These are phyloP conservation scores for Polydrusus cervinus DNA, from an alignment of 2,888 invertebrate genomes.

Conservation along the genomic window DNA sequence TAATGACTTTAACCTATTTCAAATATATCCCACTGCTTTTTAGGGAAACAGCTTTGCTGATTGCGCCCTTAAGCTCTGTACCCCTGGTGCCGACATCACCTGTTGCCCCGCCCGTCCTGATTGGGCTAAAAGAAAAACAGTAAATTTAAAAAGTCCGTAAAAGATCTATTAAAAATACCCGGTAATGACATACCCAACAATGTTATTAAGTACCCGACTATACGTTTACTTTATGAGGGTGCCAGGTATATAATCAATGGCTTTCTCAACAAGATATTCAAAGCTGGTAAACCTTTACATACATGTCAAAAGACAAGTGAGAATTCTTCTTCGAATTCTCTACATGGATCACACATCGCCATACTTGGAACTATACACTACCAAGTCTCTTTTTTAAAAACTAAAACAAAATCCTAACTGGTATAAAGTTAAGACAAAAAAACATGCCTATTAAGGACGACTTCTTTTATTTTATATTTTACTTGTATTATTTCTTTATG, in stretches of 20 bases:
- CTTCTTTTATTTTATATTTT: neutral
- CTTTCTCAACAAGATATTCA: neutral
- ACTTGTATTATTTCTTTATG: neutral
- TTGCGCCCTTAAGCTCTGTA: too few relatives aligned
- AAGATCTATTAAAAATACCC: too few relatives aligned
- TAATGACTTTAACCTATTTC: too few relatives aligned
- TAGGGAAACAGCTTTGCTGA: too few relatives aligned
- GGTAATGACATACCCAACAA: too few relatives aligned
- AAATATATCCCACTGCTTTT: too few relatives aligned
- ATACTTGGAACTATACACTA: conserved; percentile 57
- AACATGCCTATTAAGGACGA: neutral
- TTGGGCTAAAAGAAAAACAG: too few relatives aligned
- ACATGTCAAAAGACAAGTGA: conserved; percentile 45
- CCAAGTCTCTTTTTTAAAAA: conserved; percentile 44
- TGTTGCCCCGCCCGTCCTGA: too few relatives aligned
- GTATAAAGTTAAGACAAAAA: neutral
- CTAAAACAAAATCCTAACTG: conserved; percentile 14
- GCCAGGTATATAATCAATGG: neutral
- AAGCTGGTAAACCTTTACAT: conserved; percentile 7
- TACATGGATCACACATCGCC: conserved; percentile 52
- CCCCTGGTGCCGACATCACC: too few relatives aligned
- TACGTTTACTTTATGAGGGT: neutral
- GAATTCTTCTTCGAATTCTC: conserved; percentile 58
- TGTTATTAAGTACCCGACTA: too few relatives aligned
- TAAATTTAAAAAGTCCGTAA: too few relatives aligned